Evolutionary conservation across 2,797 vertebrate genomes (phyloP).

Genomic region (Heterohyrax brucei): DNA sequence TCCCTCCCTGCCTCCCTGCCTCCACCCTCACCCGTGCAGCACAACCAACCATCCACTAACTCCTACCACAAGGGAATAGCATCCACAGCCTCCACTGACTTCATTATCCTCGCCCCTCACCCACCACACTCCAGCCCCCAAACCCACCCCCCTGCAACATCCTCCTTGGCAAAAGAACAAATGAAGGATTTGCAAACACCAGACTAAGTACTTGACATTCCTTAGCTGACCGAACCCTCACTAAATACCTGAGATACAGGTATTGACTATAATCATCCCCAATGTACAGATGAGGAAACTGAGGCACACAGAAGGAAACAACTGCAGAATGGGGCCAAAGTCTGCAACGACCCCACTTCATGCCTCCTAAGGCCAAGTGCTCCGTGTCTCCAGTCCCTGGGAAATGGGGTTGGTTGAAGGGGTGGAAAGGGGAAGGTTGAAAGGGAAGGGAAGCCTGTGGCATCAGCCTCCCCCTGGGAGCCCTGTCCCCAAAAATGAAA

Average conservation of each 20-base stretch:
- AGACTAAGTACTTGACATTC: rapidly evolving
- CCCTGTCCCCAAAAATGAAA: not conserved
- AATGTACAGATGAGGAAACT: not conserved
- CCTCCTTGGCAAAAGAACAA: not conserved
- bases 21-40: not conserved
- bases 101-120: not conserved
- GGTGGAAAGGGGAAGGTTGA: no score
- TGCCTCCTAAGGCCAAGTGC: not conserved
- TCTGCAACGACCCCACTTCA: not conserved
- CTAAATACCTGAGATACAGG: no score
- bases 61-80: not conserved
- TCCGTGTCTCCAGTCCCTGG: not conserved
- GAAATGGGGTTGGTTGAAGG: no score
- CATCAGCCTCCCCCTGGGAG: not conserved
- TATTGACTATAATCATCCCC: not conserved
- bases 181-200: not conserved
- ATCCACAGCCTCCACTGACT: not conserved
- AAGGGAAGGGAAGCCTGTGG: not conserved
- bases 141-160: not conserved
- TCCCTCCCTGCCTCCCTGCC: not conserved
- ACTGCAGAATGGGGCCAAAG: not conserved
- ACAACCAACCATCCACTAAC: not conserved
- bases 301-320: not conserved
- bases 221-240: not conserved
- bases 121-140: rapidly evolving